Evolutionary conservation across 1,140 invertebrate genomes (phyloP), one percentile per base, ranked within the genome.

Genomic region (Procambarus virginalis): DNA sequence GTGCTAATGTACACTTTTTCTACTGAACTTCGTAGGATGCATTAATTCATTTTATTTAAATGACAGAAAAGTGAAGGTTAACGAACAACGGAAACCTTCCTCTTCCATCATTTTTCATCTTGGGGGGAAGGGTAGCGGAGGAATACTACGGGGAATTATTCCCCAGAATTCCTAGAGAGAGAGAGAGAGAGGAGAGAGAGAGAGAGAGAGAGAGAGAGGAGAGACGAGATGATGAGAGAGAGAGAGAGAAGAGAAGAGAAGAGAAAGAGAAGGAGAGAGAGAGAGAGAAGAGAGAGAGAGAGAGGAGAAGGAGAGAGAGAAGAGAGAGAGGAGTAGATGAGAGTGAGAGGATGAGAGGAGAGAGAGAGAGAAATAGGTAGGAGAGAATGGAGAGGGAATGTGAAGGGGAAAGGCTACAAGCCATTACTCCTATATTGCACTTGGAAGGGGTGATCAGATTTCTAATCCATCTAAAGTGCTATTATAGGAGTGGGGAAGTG

Each of bases 51-150:
- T 91, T 91, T n/a, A 89, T 91, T n/a, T n/a, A n/a, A 91, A 91
- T 91, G 91, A 91, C 86, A n/a, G 91, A 91, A 91, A 91, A 91
- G 91, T 91, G 91, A 91, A n/a, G n/a, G n/a, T 91, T 91, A 91
- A 85, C 86, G 91, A 91, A 91, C 91, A 91, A n/a, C 80, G 86
- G 84, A 91, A 91, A 91, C 91, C 89, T 89, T 89, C 91, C n/a
- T n/a, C n/a, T 91, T 91, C 84, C 91, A 91, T 89, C 86, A 91
- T 91, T 91, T 91, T 91, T 91, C 91, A 91, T 81, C 84, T 88
- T 81, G 81, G 81, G 49, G 55, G 79, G 70, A 55, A 89, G 68
- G n/a, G 80, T 89, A 89, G 84, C 80, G 87, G 81, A 60, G 87
- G 55, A 89, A 89, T n/a, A n/a, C 64, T 83, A 83, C 48, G 73